Conservation (phyloP, 2,113 vertebrate genomes). For the Thunnus maccoyii region DNA sequence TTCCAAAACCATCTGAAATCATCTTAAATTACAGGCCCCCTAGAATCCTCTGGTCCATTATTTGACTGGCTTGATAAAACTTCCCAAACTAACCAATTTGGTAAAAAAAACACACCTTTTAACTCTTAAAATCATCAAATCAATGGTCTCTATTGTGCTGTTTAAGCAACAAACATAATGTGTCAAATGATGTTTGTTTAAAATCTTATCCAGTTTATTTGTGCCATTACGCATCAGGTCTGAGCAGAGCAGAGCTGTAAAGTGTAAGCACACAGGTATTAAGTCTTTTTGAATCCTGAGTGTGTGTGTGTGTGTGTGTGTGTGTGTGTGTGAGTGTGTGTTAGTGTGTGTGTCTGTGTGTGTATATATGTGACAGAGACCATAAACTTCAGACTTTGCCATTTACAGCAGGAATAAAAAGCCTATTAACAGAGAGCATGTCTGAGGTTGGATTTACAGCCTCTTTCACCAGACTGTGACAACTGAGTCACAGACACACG, state of each 20-base stretch:
- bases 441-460: slow-evolving; percentile 60
- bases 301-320: slow-evolving; percentile 3
- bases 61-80: background rate
- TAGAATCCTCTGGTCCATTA: background rate
- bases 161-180: background rate
- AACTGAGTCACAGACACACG: slow-evolving; percentile 54
- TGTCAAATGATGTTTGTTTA: background rate
- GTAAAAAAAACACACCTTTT: background rate
- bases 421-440: slow-evolving; percentile 67
- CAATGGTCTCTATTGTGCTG: background rate
- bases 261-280: background rate
- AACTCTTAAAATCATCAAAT: background rate
- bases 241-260: background rate
- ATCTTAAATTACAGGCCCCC: background rate
- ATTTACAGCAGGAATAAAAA: slow-evolving; percentile 73
- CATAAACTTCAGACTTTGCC: slow-evolving; percentile 64
- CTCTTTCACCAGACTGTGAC: slow-evolving; percentile 48
- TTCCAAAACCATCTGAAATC: background rate
- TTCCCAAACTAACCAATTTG: background rate
- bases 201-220: background rate
- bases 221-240: background rate
- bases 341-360: background rate
- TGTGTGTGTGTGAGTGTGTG: background rate
- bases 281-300: background rate
- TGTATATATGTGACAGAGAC: slow-evolving; percentile 33